Evolutionary conservation across 2,113 vertebrate genomes (phyloP).

Genomic region (Pithys albifrons): DNA sequence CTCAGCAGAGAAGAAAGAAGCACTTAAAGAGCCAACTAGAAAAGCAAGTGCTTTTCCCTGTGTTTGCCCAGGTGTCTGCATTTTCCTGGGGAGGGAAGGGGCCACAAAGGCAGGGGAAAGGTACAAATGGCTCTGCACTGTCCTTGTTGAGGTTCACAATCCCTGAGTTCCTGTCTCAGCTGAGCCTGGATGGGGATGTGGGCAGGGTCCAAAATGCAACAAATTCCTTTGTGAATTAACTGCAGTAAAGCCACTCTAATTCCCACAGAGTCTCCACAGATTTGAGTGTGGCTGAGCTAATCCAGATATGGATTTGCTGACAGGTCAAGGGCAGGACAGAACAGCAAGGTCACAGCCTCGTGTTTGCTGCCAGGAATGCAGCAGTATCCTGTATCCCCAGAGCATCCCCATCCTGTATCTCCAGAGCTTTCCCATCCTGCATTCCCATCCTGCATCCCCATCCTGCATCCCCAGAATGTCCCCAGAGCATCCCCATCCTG

Average conservation of each 20-base stretch:
- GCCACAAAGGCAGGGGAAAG: not conserved
- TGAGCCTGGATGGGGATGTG: not conserved
- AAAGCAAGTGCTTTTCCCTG: not conserved
- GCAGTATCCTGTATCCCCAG: not conserved
- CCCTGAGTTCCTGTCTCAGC: not conserved
- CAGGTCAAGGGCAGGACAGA: conserved; percentile 46
- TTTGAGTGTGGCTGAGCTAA: not conserved
- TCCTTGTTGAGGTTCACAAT: accelerated
- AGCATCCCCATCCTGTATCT: too few relatives aligned
- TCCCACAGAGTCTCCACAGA: not conserved
- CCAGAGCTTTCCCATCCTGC: too few relatives aligned
- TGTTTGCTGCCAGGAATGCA: not conserved
- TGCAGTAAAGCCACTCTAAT: conserved; percentile 35
- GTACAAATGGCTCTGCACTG: accelerated
- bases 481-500: too few relatives aligned
- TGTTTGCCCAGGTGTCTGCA: not conserved
- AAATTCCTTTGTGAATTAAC: not conserved
- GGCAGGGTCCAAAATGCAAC: not conserved
- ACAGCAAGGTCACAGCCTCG: not conserved
- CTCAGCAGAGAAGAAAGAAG: not conserved
- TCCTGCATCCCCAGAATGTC: too few relatives aligned
- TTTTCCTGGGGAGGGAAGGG: not conserved
- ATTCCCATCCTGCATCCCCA: too few relatives aligned
- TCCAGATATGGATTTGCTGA: conserved; percentile 22
- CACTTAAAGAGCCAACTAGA: not conserved